Evolutionary conservation across 2,888 invertebrate species (phyloP), one percentile per base, ranked within the genome.

Genomic region (Iselma pallidipennis): DNA sequence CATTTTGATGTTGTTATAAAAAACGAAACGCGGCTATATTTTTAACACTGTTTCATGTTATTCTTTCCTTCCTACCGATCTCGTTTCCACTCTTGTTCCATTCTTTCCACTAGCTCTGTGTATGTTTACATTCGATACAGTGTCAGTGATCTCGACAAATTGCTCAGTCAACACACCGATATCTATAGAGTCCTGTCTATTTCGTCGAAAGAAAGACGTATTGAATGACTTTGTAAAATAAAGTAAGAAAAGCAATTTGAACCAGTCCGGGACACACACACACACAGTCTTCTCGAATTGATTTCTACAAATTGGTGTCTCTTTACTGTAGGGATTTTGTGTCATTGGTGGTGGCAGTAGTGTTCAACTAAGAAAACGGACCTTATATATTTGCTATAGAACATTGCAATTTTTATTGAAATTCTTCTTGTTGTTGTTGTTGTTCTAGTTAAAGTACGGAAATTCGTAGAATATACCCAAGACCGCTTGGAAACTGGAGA

Each of bases 221-320:
- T 74, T 71, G 74, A 76, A 77, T 74, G 73, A 71, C 71, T 72
- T 42, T 42, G 42, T 42, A 74, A 74, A 77, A 78, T 74, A 78
- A 78, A 78, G 74, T 74, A 77, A 74, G 75, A 76, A 78, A 79
- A 78, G 78, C 78, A 79, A 78, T 80, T 78, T 74, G 74, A 74
- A 73, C 76, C 74, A 73, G 73, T 76, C 76, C 71, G 76, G 71
- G 72, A 69, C 74, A 69, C 73, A 72, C 72, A 42, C 14, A 42
- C 19, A 37, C 37, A 37, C 37, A 42, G 19, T 19, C 19, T 63
- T 74, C 73, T 73, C 72, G 76, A 79, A 80, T 79, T 79, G 78
- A 79, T 79, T 79, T 76, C 74, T 73, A 72, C 75, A 73, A 77
- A 73, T 74, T 71, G 75, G 72, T 71, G 72, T 74, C 69, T 74